These are phyloP conservation scores for Cotesia glomerata DNA, from an alignment of 1,140 invertebrate species.

Conservation along the genomic window DNA sequence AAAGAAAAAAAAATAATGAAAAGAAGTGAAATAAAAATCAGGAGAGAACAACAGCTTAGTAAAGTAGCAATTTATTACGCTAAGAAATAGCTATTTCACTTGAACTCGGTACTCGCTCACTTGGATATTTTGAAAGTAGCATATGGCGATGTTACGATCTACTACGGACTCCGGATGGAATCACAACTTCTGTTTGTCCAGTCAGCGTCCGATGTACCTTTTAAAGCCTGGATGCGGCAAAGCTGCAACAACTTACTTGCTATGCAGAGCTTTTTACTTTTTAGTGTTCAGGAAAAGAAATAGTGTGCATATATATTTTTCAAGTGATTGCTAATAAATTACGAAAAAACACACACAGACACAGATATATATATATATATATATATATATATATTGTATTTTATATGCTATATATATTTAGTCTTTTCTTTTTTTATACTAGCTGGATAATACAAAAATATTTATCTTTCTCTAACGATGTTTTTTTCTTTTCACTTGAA, in stretches of 20 bases:
- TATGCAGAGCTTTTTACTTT: constrained; percentile 14
- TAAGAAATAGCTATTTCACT: constrained; percentile 26
- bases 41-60: too few relatives aligned
- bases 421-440: too few relatives aligned
- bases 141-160: constrained; percentile 33
- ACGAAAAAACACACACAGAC: neutral
- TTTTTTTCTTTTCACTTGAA: neutral
- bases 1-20: neutral
- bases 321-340: neutral
- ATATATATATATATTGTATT: too few relatives aligned
- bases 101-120: constrained; percentile 37
- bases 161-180: constrained; percentile 32
- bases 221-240: constrained; percentile 41
- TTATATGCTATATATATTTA: too few relatives aligned
- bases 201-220: constrained; percentile 35
- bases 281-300: constrained; percentile 27
- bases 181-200: constrained; percentile 32
- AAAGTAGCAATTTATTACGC: neutral
- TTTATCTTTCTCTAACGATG: neutral
- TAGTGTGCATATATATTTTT: constrained; percentile 21
- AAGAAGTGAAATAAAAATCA: neutral
- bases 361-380: too few relatives aligned
- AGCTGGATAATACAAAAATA: neutral
- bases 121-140: constrained; percentile 39
- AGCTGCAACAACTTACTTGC: constrained; percentile 42